Evolutionary conservation across 2,888 invertebrate species (phyloP).

Genomic region (Caenorhabditis sp.): DNA sequence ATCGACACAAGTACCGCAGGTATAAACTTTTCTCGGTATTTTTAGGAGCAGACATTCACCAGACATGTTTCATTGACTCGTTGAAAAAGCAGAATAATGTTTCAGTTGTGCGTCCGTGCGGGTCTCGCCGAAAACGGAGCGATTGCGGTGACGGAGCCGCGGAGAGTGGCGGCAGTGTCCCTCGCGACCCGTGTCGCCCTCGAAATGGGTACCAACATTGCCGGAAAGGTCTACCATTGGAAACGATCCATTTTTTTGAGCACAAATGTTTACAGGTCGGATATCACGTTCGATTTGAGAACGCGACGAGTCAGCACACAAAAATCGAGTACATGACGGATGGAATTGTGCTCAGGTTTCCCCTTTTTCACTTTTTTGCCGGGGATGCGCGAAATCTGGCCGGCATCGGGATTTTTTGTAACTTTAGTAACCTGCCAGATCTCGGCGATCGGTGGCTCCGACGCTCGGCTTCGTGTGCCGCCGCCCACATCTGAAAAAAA

Average conservation of each 20-base stretch:
- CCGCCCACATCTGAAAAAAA: background rate
- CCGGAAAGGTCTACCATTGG: conserved; percentile 55
- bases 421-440: too few relatives aligned
- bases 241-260: too few relatives aligned
- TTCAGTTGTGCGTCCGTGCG: conserved; percentile 63
- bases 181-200: conserved; percentile 75
- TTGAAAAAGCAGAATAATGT: background rate
- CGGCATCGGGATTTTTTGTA: too few relatives aligned
- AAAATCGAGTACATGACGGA: conserved; percentile 90
- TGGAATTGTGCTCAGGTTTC: conserved; percentile 86
- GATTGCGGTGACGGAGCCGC: conserved; percentile 92
- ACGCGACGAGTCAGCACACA: conserved; percentile 79
- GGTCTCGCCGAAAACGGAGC: conserved; percentile 82
- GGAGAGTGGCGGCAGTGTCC: conserved; percentile 91
- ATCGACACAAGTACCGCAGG: conserved; percentile 94
- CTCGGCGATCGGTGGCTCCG: too few relatives aligned
- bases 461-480: too few relatives aligned
- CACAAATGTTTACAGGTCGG: conserved; percentile 83
- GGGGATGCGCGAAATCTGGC: too few relatives aligned
- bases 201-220: conserved; percentile 68
- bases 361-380: conserved; percentile 82
- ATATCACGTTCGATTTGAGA: conserved; percentile 86
- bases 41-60: too few relatives aligned
- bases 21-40: conserved; percentile 48
- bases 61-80: background rate